phyloP scores from a whole-genome alignment of 2,113 vertebrate species.

The Pelecanus crispus region DNA sequence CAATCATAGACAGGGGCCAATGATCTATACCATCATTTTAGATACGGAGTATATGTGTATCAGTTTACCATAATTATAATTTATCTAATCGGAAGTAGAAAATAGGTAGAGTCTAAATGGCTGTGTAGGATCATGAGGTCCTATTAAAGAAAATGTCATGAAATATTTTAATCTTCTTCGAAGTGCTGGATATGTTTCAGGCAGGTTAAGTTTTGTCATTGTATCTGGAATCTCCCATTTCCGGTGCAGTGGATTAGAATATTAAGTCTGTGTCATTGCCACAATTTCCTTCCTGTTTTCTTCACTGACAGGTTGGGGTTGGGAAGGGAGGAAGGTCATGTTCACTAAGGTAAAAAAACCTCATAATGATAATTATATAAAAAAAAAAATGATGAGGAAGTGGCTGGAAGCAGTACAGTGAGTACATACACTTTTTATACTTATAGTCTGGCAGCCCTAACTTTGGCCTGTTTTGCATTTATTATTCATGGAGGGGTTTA shows the following conservation, averaged over 20 bases:
- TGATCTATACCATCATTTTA: neutral
- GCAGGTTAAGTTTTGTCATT: neutral
- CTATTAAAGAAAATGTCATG: neutral
- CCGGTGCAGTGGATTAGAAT: neutral
- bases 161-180: slow-evolving; percentile 30
- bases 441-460: neutral
- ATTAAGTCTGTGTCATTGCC: neutral
- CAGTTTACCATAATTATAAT: neutral
- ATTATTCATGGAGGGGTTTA: neutral
- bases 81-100: neutral
- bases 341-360: neutral
- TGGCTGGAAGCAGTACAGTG: neutral
- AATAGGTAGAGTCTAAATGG: neutral
- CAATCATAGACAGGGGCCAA: fast-evolving
- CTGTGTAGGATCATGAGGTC: neutral
- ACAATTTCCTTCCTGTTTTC: neutral
- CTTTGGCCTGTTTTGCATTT: neutral
- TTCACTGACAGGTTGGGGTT: neutral
- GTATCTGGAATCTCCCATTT: neutral
- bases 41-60: neutral
- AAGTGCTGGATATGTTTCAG: neutral
- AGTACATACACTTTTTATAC: neutral
- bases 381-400: neutral
- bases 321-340: neutral
- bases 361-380: too few relatives aligned